phyloP scores from a whole-genome alignment of 2,888 invertebrate species.

The Epinotia nisella region DNA sequence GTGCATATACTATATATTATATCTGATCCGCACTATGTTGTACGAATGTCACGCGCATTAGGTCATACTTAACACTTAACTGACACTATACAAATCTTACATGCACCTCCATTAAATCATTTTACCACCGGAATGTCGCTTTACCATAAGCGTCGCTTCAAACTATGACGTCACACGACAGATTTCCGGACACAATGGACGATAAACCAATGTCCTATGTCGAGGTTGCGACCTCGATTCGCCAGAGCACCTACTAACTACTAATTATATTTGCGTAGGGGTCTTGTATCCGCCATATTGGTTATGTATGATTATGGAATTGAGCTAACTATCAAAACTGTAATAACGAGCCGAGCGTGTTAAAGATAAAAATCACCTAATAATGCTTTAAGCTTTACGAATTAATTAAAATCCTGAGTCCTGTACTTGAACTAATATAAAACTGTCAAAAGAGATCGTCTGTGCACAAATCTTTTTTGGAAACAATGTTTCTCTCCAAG shows the following conservation, averaged over 20 bases:
- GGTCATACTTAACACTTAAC: background rate
- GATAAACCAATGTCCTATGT: constrained; percentile 39
- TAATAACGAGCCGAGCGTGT: background rate
- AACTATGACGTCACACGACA: constrained; percentile 32
- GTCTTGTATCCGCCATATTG: constrained; percentile 18
- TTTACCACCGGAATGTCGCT: constrained; percentile 38
- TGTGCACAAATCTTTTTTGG: constrained; percentile 4
- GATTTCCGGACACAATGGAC: constrained; percentile 41
- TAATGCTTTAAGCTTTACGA: background rate
- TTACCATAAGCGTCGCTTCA: constrained; percentile 27
- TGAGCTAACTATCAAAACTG: constrained; percentile 2
- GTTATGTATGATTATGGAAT: constrained; percentile 7
- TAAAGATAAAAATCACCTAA: constrained; percentile 19
- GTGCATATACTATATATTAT: background rate
- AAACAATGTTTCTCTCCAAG: background rate
- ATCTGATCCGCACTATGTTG: background rate
- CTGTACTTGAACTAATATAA: background rate
- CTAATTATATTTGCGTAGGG: constrained; percentile 27
- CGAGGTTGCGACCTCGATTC: constrained; percentile 38
- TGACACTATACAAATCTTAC: constrained; percentile 1
- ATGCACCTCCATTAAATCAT: constrained; percentile 21
- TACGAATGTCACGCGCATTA: background rate
- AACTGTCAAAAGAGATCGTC: constrained; percentile 1
- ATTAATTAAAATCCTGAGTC: background rate
- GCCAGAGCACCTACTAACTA: constrained; percentile 17